These are phyloP conservation scores for Brachypodius melanocephalos DNA, from an alignment of 2,113 vertebrate species.

Conservation along the genomic window DNA sequence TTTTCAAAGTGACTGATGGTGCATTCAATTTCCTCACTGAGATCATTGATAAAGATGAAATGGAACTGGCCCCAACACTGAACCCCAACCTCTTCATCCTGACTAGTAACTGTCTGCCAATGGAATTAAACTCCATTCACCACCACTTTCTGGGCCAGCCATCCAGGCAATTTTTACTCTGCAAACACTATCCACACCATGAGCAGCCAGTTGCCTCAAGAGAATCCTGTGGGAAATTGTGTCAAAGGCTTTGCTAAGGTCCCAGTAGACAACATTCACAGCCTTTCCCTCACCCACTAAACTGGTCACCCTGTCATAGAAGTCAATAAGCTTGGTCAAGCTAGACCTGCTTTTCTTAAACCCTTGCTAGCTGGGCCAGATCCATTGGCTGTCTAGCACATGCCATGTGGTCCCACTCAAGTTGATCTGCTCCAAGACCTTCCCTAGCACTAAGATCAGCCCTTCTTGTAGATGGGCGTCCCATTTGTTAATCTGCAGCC, in stretches of 20 bases:
- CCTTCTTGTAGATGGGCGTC: background rate
- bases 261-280: background rate
- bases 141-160: background rate
- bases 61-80: background rate
- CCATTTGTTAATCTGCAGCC: background rate
- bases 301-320: background rate
- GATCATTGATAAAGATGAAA: background rate
- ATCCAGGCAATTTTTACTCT: background rate
- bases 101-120: fast-evolving
- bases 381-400: fast-evolving
- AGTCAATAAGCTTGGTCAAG: background rate
- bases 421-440: background rate
- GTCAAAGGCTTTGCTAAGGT: background rate
- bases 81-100: too few relatives aligned
- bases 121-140: background rate
- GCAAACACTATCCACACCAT: background rate
- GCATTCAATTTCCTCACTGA: background rate
- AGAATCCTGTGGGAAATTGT: background rate
- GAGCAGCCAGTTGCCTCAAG: background rate
- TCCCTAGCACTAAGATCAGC: background rate
- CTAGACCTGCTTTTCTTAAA: background rate
- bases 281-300: background rate
- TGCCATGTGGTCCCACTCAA: background rate
- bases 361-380: background rate
- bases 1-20: background rate